Evolutionary conservation across 37 sponge, comb jelly and placozoan genomes (phyloP).

Genomic region (Ephydatia muelleri): DNA sequence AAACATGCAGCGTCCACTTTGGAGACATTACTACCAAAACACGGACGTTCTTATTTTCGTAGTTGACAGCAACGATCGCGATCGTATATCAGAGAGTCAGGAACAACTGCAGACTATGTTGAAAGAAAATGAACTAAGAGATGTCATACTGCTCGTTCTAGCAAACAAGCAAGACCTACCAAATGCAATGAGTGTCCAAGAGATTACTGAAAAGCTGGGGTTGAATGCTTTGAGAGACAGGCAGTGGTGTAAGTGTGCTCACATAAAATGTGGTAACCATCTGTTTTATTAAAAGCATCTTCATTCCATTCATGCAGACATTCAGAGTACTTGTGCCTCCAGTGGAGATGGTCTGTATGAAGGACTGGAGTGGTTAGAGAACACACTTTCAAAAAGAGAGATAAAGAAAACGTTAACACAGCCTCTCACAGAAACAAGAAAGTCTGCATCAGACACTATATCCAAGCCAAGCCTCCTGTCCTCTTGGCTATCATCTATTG

Average conservation of each 20-base stretch:
- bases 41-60: conserved; percentile 85
- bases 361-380: too few relatives aligned
- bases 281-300: not conserved
- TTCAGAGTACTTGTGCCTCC: conserved; percentile 68
- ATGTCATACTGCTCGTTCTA: conserved; percentile 62
- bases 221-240: conserved; percentile 50
- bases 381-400: too few relatives aligned
- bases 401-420: too few relatives aligned
- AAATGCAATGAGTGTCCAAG: conserved; percentile 71
- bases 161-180: conserved; percentile 97
- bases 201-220: conserved; percentile 63
- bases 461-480: too few relatives aligned
- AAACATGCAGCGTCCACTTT: conserved; percentile 66
- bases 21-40: conserved; percentile 85
- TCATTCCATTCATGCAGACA: conserved; percentile 17
- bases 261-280: not conserved
- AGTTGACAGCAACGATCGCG: conserved; percentile 89
- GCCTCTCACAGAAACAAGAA: too few relatives aligned
- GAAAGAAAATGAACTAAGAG: conserved; percentile 64
- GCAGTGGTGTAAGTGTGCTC: conserved; percentile 66
- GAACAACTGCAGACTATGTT: conserved; percentile 62
- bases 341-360: too few relatives aligned
- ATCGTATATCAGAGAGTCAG: conserved; percentile 61
- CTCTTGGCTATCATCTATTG: too few relatives aligned
- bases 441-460: too few relatives aligned